Base-by-base conservation (phyloP, 2,888 invertebrate genomes). In the Silvanus unidentatus region DNA sequence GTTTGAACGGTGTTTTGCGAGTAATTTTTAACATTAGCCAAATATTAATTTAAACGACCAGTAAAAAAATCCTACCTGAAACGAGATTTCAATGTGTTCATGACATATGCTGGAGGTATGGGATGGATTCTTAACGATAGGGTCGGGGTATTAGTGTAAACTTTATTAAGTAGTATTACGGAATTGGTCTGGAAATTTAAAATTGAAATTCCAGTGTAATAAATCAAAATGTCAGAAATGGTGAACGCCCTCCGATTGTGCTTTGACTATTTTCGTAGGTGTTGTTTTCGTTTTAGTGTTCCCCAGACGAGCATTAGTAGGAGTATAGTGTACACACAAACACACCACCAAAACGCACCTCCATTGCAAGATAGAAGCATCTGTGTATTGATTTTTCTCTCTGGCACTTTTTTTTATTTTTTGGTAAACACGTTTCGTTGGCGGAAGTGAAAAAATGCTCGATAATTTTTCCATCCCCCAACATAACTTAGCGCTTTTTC, bases 181-280 rank as follows among this genome's bases (percentile, higher is more conserved):
- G 16, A 37, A 37, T 37, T 37, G 37, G 37, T 37, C 14, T 37
- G 37, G 15, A 51, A 57, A 62, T 62, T 60, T 63, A 52, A 62
- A 61, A 63, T 62, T 63, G 59, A 63, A 62, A 63, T 63, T 61
- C 52, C 48, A 22, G 15, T 48, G 55, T 49, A 53, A 60, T 63
- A 62, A 60, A 63, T 63, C 63, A 63, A 59, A 57, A 54, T 49
- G 63, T 63, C 62, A 57, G 43, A 47, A 40, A 39, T 45, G n/a
- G 48, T 43, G 45, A 52, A 57, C 60, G 54, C 58, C 61, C 53
- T 50, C 52, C 51, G 47, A 56, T 58, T 61, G 58, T 53, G 52
- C 53, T 54, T 55, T 54, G 53, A 61, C 54, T 57, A 52, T 57
- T 62, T 57, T 54, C 37, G 46, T 39, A 48, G 50, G 48, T 50